Evolutionary conservation across 1,140 invertebrate species (phyloP).

Genomic region (Tetraneura akinire): DNA sequence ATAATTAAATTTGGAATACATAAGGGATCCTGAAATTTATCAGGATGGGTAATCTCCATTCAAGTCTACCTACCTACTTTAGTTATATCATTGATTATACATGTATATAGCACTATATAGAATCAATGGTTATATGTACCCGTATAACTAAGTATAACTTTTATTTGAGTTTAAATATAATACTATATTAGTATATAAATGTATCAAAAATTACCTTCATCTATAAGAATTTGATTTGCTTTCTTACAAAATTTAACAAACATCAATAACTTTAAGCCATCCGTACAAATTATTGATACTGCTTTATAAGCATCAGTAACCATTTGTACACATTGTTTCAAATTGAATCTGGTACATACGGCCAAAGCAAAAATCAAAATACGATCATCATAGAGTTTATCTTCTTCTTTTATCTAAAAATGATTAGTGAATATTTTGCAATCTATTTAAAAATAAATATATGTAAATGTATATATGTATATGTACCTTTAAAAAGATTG

Average conservation of each 20-base stretch:
- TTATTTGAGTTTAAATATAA: too few species aligned
- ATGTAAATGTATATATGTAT: background rate
- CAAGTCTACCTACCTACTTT: too few species aligned
- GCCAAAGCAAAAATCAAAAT: conserved; percentile 23
- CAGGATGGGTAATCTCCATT: too few species aligned
- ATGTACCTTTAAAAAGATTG: conserved; percentile 40
- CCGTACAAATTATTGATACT: conserved; percentile 7
- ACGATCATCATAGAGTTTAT: conserved; percentile 16
- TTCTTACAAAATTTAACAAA: conserved; percentile 10
- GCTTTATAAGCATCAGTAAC: conserved; percentile 29
- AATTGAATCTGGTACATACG: conserved; percentile 22
- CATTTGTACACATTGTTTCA: conserved; percentile 2
- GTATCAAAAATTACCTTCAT: background rate
- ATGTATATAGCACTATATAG: too few species aligned
- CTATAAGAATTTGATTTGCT: background rate
- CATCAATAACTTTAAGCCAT: conserved; percentile 41
- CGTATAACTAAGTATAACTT: too few species aligned
- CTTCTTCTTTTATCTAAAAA: conserved; percentile 34
- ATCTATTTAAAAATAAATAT: background rate
- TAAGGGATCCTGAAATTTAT: too few species aligned
- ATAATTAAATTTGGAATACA: too few species aligned
- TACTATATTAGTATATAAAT: background rate
- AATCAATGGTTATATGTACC: too few species aligned
- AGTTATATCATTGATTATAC: too few species aligned
- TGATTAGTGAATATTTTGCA: background rate